Conservation (phyloP, 2,888 invertebrate genomes). For the Phaonia tiefii region DNA sequence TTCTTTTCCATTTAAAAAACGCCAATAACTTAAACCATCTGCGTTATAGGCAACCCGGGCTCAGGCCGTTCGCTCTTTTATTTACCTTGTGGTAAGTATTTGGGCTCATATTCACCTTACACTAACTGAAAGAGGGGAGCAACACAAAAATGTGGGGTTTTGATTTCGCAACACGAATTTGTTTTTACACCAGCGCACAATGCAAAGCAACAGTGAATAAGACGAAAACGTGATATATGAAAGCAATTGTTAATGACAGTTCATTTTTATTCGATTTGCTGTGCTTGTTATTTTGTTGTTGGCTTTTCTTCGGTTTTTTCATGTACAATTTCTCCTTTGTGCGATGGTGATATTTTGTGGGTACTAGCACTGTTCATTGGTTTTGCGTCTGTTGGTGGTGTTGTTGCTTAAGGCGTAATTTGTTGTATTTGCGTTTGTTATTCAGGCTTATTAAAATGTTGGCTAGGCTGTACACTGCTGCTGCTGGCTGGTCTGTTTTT, state of each 20-base stretch:
- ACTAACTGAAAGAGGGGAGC: neutral
- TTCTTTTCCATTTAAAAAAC: too few species aligned
- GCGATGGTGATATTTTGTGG: constrained; percentile 1
- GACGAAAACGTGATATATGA: constrained; percentile 29
- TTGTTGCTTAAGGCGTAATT: constrained; percentile 50
- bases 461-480: constrained; percentile 22
- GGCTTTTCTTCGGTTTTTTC: neutral
- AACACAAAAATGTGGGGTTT: constrained; percentile 13
- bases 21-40: too few species aligned
- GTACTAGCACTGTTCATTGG: constrained; percentile 28
- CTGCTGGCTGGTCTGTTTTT: constrained; percentile 11
- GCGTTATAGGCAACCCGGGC: too few species aligned
- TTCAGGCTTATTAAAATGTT: too few species aligned
- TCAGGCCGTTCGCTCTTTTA: too few species aligned
- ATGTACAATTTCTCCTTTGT: neutral
- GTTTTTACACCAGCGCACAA: constrained; percentile 23
- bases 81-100: too few species aligned
- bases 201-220: constrained; percentile 40
- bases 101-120: constrained; percentile 9
- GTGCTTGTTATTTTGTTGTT: neutral
- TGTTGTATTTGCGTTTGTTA: constrained; percentile 23
- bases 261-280: constrained; percentile 44
- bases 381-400: constrained; percentile 1
- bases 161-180: constrained; percentile 41
- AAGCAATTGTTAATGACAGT: constrained; percentile 60